Percentiles rank a stretch among this genome's conserved stretches.
Evolutionary conservation across 2,113 vertebrate genomes (phyloP).

Genomic region (Ascaphus truei): DNA sequence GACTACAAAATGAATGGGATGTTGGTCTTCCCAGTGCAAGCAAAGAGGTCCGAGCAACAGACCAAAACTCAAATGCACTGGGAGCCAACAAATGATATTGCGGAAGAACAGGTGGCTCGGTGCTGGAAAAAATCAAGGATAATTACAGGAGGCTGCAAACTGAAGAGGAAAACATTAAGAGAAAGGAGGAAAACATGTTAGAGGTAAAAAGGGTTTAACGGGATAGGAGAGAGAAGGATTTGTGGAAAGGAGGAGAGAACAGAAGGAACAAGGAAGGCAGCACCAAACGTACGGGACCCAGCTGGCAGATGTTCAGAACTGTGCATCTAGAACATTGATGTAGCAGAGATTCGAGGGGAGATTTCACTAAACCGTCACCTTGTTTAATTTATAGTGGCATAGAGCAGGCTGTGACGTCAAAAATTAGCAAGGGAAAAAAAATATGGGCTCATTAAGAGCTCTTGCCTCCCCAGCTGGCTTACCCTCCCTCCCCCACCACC

Average conservation of each 20-base stretch:
- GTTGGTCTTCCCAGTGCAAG: no score
- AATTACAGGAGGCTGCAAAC: background rate
- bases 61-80: background rate
- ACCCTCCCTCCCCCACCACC: background rate
- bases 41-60: background rate
- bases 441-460: background rate
- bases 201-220: conserved; percentile 28
- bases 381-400: background rate
- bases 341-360: background rate
- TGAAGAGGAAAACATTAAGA: background rate
- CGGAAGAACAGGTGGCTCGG: background rate
- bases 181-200: background rate
- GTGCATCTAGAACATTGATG: background rate
- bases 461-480: background rate
- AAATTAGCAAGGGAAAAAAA: background rate
- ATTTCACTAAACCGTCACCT: background rate
- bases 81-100: background rate
- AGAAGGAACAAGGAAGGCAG: background rate
- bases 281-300: background rate
- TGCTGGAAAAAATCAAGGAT: background rate
- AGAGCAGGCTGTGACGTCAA: background rate
- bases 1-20: no score
- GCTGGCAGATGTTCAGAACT: background rate
- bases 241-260: background rate
- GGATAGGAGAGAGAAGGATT: background rate